A percentile compares a stretch with the other conserved stretches of the same genome.
Evolutionary conservation across 2,888 invertebrate genomes (phyloP).

Genomic region (Pandemis cinnamomeana): DNA sequence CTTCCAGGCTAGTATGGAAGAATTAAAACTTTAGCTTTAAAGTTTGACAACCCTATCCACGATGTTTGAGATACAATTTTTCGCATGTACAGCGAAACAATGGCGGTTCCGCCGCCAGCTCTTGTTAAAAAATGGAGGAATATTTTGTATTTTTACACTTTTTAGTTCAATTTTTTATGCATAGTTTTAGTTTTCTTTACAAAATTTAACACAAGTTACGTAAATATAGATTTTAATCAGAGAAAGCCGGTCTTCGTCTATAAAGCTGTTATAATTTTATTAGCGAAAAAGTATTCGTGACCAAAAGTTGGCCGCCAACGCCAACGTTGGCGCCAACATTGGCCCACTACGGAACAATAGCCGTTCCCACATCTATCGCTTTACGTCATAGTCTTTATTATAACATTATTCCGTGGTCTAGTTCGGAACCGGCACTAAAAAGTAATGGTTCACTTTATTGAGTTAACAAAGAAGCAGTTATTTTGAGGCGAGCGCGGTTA

Average conservation of each 20-base stretch:
- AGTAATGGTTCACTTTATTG: slow-evolving; percentile 21
- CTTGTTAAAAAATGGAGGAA: neutral
- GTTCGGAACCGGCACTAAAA: slow-evolving; percentile 43
- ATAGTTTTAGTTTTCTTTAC: no score
- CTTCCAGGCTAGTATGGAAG: no score
- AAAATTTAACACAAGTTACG: no score
- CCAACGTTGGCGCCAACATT: neutral
- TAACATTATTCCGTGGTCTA: slow-evolving; percentile 57
- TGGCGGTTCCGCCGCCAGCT: neutral
- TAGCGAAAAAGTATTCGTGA: neutral
- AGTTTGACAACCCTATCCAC: neutral
- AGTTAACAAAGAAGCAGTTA: slow-evolving; percentile 6
- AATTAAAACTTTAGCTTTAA: neutral
- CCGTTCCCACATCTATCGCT: slow-evolving; percentile 61
- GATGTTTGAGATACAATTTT: neutral
- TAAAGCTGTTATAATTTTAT: no score
- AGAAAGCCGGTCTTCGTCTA: no score
- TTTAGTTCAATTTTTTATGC: neutral
- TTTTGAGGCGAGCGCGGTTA: neutral
- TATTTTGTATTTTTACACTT: neutral
- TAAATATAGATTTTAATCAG: no score
- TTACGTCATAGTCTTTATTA: slow-evolving; percentile 62
- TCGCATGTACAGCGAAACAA: neutral
- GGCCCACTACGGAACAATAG: slow-evolving; percentile 46
- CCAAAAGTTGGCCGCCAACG: neutral